phyloP scores from a whole-genome alignment of 2,888 invertebrate genomes.

The Orchesella flavescens region DNA sequence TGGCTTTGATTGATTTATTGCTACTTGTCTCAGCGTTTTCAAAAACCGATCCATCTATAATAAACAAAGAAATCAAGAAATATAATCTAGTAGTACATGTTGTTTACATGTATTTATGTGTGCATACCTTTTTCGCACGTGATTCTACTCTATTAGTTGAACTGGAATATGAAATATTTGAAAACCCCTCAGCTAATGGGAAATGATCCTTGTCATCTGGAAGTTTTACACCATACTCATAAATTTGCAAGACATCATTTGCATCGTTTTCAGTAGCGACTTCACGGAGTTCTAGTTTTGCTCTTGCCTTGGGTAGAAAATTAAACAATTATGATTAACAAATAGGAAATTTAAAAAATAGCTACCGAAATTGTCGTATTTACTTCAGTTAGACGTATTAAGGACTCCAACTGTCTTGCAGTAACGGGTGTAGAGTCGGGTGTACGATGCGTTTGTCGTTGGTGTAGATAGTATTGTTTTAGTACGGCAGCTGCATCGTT shows the following conservation, averaged over 20 bases:
- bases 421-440: conserved; percentile 87
- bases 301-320: conserved; percentile 82
- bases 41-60: conserved; percentile 84
- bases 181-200: conserved; percentile 53
- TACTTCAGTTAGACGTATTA: conserved; percentile 87
- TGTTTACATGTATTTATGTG: neutral
- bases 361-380: no score
- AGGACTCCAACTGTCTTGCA: conserved; percentile 89
- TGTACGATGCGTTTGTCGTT: conserved; percentile 81
- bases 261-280: conserved; percentile 87
- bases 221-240: conserved; percentile 86
- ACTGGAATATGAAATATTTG: conserved; percentile 37
- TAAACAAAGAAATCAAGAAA: no score
- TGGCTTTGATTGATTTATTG: conserved; percentile 81
- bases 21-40: conserved; percentile 80
- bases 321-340: conserved; percentile 29
- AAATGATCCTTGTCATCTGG: conserved; percentile 81
- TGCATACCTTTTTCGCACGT: conserved; percentile 28
- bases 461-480: conserved; percentile 86
- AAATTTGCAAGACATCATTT: conserved; percentile 87
- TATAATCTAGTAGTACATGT: neutral
- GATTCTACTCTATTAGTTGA: conserved; percentile 36
- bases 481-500: conserved; percentile 82
- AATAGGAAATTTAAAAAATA: neutral
- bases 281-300: conserved; percentile 88